These are phyloP conservation scores for Babyrousa celebensis DNA, from an alignment of 2,797 vertebrate genomes.

Conservation along the genomic window DNA sequence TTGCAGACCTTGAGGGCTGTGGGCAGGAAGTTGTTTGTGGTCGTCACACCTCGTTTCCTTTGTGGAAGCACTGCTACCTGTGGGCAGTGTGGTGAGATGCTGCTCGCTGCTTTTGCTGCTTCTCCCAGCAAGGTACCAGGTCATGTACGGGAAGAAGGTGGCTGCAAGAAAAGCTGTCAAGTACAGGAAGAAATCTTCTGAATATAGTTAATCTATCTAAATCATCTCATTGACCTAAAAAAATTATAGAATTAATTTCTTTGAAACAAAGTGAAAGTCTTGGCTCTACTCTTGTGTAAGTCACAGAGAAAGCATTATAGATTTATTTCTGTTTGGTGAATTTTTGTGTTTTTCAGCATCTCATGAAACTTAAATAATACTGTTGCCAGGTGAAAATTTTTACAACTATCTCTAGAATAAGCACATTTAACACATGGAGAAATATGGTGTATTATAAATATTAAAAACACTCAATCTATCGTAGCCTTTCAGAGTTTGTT, in stretches of 20 bases:
- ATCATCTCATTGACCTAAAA: neutral
- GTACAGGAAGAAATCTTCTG: neutral
- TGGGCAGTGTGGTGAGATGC: neutral
- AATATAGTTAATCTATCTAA: neutral
- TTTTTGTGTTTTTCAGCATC: neutral
- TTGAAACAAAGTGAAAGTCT: conserved; percentile 15
- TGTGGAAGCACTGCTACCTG: neutral
- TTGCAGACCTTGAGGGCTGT: neutral
- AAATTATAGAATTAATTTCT: neutral
- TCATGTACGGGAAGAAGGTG: neutral
- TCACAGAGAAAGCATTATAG: neutral
- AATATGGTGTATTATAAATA: conserved; percentile 59
- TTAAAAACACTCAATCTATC: neutral
- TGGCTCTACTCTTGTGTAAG: neutral
- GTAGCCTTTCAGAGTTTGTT: conserved; percentile 52
- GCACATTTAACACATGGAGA: neutral
- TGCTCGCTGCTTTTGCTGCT: neutral
- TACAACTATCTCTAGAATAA: conserved; percentile 2
- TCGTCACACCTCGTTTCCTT: neutral
- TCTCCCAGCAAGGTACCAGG: neutral
- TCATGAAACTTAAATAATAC: conserved; percentile 3
- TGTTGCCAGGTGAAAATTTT: conserved; percentile 47
- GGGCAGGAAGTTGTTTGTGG: conserved; percentile 11
- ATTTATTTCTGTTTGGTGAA: neutral
- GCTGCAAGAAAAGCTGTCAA: neutral